Percentiles rank a stretch among this genome's conserved stretches.
Evolutionary conservation across 1,140 invertebrate genomes (phyloP).

Genomic region (Drosophila tristis): DNA sequence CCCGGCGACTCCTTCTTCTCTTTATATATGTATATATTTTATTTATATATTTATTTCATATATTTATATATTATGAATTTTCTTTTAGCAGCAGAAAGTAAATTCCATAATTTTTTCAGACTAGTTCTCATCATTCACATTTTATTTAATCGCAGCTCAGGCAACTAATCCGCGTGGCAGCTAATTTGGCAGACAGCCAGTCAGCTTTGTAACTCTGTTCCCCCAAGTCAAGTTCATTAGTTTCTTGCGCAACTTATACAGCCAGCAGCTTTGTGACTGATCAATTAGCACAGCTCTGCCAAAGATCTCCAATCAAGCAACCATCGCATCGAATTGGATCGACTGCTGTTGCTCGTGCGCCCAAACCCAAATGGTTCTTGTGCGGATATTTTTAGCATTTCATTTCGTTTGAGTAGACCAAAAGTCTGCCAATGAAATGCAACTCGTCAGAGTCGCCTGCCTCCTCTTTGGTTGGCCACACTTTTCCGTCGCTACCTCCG

Average conservation of each 20-base stretch:
- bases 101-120: too few species aligned
- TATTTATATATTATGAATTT: too few species aligned
- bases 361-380: neutral
- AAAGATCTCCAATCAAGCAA: constrained; percentile 23
- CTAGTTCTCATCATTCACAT: too few species aligned
- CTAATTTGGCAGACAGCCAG: neutral
- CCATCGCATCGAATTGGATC: too few species aligned
- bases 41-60: too few species aligned
- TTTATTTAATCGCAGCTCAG: too few species aligned
- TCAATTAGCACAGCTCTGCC: constrained; percentile 23
- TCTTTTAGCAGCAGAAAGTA: too few species aligned
- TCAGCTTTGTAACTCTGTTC: too few species aligned
- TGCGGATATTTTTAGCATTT: constrained; percentile 12
- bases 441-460: constrained; percentile 1
- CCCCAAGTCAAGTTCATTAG: constrained; percentile 3
- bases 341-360: too few species aligned
- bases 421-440: neutral
- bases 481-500: too few species aligned
- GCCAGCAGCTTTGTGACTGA: constrained; percentile 5
- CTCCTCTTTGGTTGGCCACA: neutral
- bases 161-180: neutral
- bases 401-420: neutral
- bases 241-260: constrained; percentile 23
- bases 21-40: neutral
- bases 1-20: too few species aligned